Conservation (phyloP, 2,888 invertebrate genomes). For the Campopleginae sp. region DNA sequence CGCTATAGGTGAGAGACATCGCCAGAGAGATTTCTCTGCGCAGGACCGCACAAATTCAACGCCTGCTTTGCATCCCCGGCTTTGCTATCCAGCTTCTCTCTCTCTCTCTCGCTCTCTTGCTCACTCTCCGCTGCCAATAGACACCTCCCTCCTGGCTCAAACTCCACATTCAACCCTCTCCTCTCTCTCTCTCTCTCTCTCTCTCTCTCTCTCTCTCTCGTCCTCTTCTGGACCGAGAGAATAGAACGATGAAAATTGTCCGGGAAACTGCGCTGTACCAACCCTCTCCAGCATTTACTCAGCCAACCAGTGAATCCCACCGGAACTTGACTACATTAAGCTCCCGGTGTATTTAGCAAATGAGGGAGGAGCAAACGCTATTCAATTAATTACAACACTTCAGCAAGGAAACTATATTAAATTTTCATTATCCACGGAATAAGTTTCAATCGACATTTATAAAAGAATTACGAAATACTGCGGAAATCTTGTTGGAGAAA, state of each 20-base stretch:
- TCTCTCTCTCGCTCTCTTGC: conserved; percentile 23
- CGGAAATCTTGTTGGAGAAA: no score
- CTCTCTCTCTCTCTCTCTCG: conserved; percentile 8
- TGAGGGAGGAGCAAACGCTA: conserved; percentile 21
- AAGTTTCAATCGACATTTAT: background rate
- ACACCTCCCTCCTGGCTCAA: conserved; percentile 67
- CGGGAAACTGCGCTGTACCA: conserved; percentile 68
- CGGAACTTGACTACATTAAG: conserved; percentile 22
- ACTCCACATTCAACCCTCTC: conserved; percentile 58
- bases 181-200: conserved; percentile 8
- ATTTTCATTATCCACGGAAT: no score
- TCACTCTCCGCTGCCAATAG: conserved; percentile 52
- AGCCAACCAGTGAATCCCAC: conserved; percentile 66
- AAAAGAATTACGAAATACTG: no score
- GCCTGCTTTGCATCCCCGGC: conserved; percentile 82
- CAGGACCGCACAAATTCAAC: conserved; percentile 82
- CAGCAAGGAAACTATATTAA: background rate
- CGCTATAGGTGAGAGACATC: conserved; percentile 71
- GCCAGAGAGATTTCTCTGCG: conserved; percentile 76
- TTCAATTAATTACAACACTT: background rate
- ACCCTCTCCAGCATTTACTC: conserved; percentile 65
- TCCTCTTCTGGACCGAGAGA: conserved; percentile 2
- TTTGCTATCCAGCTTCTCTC: conserved; percentile 63
- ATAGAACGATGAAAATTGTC: conserved; percentile 67
- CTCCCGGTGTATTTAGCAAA: background rate